These are phyloP conservation scores for Accipiter cooperii DNA, from an alignment of 2,113 vertebrate species.

Conservation along the genomic window DNA sequence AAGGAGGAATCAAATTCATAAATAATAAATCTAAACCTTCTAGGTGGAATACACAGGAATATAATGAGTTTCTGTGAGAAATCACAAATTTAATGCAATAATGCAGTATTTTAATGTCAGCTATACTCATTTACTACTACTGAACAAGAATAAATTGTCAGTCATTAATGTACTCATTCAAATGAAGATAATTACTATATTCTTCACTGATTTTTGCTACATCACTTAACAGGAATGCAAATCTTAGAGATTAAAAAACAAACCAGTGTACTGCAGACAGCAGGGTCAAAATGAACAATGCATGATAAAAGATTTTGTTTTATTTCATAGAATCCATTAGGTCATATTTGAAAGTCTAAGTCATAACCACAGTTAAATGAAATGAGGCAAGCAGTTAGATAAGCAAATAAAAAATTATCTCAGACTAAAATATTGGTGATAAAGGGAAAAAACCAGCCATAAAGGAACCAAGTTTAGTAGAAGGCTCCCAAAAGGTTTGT, in stretches of 20 bases:
- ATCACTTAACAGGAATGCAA: neutral
- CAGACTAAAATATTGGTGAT: neutral
- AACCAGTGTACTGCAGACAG: neutral
- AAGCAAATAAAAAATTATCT: neutral
- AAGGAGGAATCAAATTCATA: slow-evolving; percentile 62
- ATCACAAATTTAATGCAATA: slow-evolving; percentile 3
- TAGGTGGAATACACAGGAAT: slow-evolving; percentile 49
- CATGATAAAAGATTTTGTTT: neutral
- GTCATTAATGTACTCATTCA: neutral
- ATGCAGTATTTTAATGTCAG: slow-evolving; percentile 3
- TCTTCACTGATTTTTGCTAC: neutral
- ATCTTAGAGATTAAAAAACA: neutral
- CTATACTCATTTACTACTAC: neutral
- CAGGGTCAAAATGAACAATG: neutral
- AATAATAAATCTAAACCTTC: slow-evolving; percentile 65
- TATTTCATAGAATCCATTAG: neutral
- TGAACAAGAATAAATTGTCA: slow-evolving; percentile 10
- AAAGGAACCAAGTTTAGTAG: neutral
- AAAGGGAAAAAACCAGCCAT: neutral
- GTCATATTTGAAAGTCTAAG: neutral
- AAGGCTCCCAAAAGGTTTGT: neutral
- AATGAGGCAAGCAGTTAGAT: neutral
- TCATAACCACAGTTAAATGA: neutral
- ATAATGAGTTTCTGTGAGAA: slow-evolving; percentile 19
- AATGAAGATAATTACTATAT: slow-evolving; percentile 36